phyloP scores from a whole-genome alignment of 2,797 vertebrate species.

The Euthynnus affinis region DNA sequence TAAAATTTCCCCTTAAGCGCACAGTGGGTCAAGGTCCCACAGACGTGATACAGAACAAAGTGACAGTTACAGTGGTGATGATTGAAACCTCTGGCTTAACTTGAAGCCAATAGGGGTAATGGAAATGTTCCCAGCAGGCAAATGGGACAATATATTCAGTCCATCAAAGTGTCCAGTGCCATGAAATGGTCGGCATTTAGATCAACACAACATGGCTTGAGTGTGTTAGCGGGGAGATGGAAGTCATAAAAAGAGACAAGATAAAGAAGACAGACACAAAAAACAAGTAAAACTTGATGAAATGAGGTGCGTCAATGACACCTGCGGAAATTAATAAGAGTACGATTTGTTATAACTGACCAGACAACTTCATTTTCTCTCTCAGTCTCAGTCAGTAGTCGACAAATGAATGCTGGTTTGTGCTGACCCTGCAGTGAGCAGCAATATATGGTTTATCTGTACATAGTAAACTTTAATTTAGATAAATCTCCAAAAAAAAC shows the following conservation, averaged over 20 bases:
- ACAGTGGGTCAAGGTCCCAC: constrained; percentile 62
- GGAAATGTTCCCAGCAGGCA: constrained; percentile 70
- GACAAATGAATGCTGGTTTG: constrained; percentile 44
- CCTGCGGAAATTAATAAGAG: constrained; percentile 2
- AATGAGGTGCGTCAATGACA: constrained; percentile 16
- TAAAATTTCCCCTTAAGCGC: constrained; percentile 33
- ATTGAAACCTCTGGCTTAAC: constrained; percentile 62
- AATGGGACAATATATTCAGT: constrained; percentile 71
- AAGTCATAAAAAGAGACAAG: constrained; percentile 46
- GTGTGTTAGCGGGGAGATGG: constrained; percentile 32
- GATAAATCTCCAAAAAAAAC: constrained; percentile 52
- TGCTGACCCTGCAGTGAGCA: constrained; percentile 51
- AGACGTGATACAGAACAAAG: constrained; percentile 55
- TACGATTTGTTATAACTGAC: constrained; percentile 17
- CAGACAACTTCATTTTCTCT: constrained; percentile 29
- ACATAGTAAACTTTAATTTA: constrained; percentile 73
- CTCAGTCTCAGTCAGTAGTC: background rate
- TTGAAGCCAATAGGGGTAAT: constrained; percentile 63
- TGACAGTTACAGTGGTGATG: constrained; percentile 69
- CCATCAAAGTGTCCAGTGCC: constrained; percentile 69
- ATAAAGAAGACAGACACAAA: constrained; percentile 32
- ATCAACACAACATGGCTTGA: constrained; percentile 57
- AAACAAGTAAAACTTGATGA: constrained; percentile 14
- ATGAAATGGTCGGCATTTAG: constrained; percentile 51
- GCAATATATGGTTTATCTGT: constrained; percentile 75